Evolutionary conservation across 2,888 invertebrate species (phyloP).

Genomic region (Lycaena phlaeas): DNA sequence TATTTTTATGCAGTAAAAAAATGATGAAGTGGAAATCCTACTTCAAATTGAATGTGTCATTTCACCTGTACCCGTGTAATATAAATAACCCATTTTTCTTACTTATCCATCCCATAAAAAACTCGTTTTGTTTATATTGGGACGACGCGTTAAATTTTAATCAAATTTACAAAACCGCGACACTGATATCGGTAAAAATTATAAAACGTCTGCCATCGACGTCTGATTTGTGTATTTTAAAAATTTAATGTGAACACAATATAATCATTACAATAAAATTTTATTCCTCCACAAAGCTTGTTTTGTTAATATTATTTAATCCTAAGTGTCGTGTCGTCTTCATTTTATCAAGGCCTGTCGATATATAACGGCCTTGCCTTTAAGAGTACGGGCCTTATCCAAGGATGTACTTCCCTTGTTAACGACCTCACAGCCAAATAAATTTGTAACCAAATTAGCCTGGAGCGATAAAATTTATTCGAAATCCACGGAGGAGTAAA

Average conservation of each 20-base stretch:
- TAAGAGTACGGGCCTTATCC: slow-evolving; percentile 66
- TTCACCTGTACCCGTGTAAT: no score
- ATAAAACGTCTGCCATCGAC: slow-evolving; percentile 45
- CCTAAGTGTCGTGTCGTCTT: slow-evolving; percentile 66
- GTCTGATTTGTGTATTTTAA: slow-evolving; percentile 40
- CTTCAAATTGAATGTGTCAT: no score
- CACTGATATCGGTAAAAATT: slow-evolving; percentile 12
- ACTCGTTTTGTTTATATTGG: background rate
- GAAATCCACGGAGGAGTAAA: slow-evolving; percentile 69
- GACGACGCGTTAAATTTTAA: slow-evolving; percentile 3
- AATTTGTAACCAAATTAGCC: slow-evolving; percentile 74
- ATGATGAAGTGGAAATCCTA: no score
- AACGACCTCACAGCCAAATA: slow-evolving; percentile 70
- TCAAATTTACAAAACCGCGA: slow-evolving; percentile 1
- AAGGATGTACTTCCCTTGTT: slow-evolving; percentile 65
- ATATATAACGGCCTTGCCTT: slow-evolving; percentile 65
- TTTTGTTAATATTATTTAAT: slow-evolving; percentile 58
- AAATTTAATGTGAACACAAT: slow-evolving; percentile 39
- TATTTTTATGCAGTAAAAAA: no score
- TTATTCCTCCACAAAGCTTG: slow-evolving; percentile 33
- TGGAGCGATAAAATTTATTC: slow-evolving; percentile 71
- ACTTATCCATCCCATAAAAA: background rate
- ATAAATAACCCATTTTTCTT: background rate
- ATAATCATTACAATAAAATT: slow-evolving; percentile 51
- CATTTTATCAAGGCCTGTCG: slow-evolving; percentile 65